Evolutionary conservation across 2,888 invertebrate genomes (phyloP).

Genomic region (Poecilobothrus nobilitatus): DNA sequence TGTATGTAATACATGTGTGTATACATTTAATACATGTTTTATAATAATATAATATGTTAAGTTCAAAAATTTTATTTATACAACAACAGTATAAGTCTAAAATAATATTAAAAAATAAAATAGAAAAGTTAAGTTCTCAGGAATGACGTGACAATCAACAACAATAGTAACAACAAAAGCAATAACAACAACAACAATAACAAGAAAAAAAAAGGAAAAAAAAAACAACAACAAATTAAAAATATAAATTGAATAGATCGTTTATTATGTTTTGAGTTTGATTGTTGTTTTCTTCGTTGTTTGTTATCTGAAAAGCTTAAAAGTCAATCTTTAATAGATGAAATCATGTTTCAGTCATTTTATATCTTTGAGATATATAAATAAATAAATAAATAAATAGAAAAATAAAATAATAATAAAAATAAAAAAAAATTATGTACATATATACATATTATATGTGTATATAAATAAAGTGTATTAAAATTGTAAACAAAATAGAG

Average conservation of each 20-base stretch:
- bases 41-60: too few relatives aligned
- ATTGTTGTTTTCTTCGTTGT: too few relatives aligned
- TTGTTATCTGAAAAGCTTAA: neutral
- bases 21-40: too few relatives aligned
- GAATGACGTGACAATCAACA: neutral
- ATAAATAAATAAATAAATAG: constrained; percentile 2
- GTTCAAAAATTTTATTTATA: too few relatives aligned
- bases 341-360: constrained; percentile 4
- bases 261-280: neutral
- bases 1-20: too few relatives aligned
- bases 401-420: too few relatives aligned
- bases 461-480: too few relatives aligned
- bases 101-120: neutral
- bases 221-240: neutral
- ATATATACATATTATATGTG: too few relatives aligned
- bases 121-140: neutral
- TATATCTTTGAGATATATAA: constrained; percentile 5
- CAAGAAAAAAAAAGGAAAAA: neutral
- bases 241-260: neutral
- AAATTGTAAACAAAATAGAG: neutral
- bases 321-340: constrained; percentile 6
- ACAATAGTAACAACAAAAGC: too few relatives aligned
- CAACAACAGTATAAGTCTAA: too few relatives aligned
- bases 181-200: neutral
- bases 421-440: neutral